Conservation (phyloP, 2,888 invertebrate genomes). For the Subacronicta megacephala region DNA sequence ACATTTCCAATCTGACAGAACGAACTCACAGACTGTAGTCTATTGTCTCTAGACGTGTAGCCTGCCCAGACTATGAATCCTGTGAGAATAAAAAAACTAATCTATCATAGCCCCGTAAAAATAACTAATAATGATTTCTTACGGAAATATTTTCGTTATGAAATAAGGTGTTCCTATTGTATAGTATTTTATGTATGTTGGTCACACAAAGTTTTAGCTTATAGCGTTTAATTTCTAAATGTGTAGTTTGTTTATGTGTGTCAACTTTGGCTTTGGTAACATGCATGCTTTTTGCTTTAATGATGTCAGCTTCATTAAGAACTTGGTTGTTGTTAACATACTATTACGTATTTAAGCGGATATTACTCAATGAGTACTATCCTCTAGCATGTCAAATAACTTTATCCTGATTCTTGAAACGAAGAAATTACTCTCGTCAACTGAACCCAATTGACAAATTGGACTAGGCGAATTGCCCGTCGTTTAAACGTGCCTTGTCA, state of each 20-base stretch:
- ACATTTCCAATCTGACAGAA: too few relatives aligned
- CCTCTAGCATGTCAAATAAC: constrained; percentile 36
- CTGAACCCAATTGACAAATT: constrained; percentile 54
- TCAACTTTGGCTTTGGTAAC: constrained; percentile 22
- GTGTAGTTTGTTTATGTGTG: constrained; percentile 15
- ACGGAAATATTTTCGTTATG: too few relatives aligned
- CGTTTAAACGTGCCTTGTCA: constrained; percentile 38
- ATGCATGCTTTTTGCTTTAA: constrained; percentile 46
- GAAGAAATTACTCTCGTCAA: constrained; percentile 45
- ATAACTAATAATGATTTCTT: too few relatives aligned
- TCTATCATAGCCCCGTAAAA: too few relatives aligned
- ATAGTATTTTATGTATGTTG: too few relatives aligned
- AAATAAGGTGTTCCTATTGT: too few relatives aligned
- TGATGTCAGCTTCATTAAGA: constrained; percentile 15
- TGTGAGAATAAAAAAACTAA: too few relatives aligned
- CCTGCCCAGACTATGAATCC: too few relatives aligned
- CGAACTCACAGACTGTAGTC: too few relatives aligned
- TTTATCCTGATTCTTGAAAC: constrained; percentile 38
- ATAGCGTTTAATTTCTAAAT: constrained; percentile 22
- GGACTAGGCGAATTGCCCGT: constrained; percentile 43
- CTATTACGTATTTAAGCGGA: constrained; percentile 9
- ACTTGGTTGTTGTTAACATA: background rate
- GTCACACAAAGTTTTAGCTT: constrained; percentile 34
- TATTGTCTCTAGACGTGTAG: too few relatives aligned
- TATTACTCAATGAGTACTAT: constrained; percentile 13